Percentiles rank a stretch among this genome's conserved stretches.
Evolutionary conservation across 2,888 invertebrate species (phyloP).

Genomic region (Eupithecia tripunctaria): DNA sequence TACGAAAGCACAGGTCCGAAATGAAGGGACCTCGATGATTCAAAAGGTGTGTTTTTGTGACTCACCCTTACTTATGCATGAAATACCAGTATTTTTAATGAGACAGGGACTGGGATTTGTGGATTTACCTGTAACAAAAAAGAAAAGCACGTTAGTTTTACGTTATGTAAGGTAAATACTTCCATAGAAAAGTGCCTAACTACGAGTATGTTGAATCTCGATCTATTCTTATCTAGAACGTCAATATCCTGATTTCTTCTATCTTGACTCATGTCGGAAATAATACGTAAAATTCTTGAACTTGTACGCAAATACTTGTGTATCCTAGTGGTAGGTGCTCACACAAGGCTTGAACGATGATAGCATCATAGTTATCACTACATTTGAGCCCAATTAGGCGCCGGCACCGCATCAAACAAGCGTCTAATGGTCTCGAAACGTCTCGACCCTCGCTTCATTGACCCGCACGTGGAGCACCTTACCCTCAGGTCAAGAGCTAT

Average conservation of each 20-base stretch:
- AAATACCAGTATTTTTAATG: constrained; percentile 21
- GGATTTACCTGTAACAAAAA: constrained; percentile 68
- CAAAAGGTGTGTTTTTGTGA: constrained; percentile 49
- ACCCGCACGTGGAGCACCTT: constrained; percentile 56
- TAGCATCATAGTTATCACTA: constrained; percentile 31
- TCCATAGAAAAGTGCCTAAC: neutral
- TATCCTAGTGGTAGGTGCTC: neutral
- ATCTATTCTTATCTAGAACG: neutral
- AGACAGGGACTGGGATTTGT: constrained; percentile 9
- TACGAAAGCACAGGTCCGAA: constrained; percentile 51
- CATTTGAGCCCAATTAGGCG: constrained; percentile 39
- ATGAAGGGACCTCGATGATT: constrained; percentile 43
- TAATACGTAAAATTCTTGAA: neutral
- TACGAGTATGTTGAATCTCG: neutral
- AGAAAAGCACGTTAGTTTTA: constrained; percentile 24
- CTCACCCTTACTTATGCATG: constrained; percentile 49
- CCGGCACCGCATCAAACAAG: constrained; percentile 44
- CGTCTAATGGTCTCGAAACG: constrained; percentile 51
- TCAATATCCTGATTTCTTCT: neutral
- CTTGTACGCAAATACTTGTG: neutral
- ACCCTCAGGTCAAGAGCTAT: constrained; percentile 70
- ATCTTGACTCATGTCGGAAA: neutral
- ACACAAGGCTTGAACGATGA: neutral
- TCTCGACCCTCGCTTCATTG: constrained; percentile 62
- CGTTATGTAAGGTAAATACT: neutral